Conservation (phyloP, 1,140 invertebrate species). For the Nebria ingens region DNA sequence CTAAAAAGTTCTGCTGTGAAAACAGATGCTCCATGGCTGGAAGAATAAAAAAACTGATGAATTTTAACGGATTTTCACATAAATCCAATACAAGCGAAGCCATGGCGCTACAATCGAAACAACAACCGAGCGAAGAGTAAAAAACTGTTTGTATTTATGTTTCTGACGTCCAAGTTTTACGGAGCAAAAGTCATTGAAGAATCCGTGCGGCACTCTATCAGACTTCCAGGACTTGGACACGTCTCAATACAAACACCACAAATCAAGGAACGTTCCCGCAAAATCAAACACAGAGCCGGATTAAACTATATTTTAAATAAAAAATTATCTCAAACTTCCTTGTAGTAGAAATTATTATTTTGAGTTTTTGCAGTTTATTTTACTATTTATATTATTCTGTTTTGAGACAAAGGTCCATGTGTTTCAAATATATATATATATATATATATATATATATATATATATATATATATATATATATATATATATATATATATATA, state of each 20-base stretch:
- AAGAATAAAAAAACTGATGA: slow-evolving; percentile 5
- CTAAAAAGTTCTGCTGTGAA: slow-evolving; percentile 3
- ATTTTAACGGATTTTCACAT: slow-evolving; percentile 8
- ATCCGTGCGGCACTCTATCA: not conserved
- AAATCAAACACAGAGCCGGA: too few relatives aligned
- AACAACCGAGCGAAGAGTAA: not conserved
- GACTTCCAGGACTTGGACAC: not conserved
- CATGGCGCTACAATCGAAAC: slow-evolving; percentile 2
- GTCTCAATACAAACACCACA: slow-evolving; percentile 5
- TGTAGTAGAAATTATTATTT: too few relatives aligned
- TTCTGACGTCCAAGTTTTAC: not conserved
- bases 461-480: too few relatives aligned
- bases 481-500: too few relatives aligned
- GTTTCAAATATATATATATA: too few relatives aligned
- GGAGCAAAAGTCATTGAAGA: not conserved
- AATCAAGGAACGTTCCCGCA: not conserved
- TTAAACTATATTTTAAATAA: too few relatives aligned
- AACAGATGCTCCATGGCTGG: slow-evolving; percentile 4
- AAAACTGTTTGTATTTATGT: slow-evolving; percentile 5
- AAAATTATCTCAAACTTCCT: too few relatives aligned
- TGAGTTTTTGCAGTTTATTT: too few relatives aligned
- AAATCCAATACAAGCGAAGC: too few relatives aligned
- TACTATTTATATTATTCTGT: too few relatives aligned
- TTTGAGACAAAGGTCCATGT: too few relatives aligned
- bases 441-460: too few relatives aligned